Evolutionary conservation across 2,888 invertebrate species (phyloP), one percentile per base, ranked within the genome.

Genomic region (Drosophila austrosaltans): DNA sequence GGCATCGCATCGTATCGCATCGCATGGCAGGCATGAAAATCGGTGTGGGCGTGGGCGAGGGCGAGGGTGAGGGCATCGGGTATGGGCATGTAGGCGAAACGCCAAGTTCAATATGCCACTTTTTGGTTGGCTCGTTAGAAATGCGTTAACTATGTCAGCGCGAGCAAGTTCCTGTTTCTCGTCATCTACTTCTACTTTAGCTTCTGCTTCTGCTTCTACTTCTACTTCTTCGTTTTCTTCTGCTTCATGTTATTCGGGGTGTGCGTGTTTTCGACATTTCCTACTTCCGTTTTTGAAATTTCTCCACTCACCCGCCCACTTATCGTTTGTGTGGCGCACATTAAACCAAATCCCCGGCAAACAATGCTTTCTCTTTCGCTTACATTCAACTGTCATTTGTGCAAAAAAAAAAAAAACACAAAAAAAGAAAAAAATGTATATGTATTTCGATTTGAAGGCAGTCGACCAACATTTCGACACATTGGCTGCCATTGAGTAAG

Each of bases 391-490:
- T 36, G 48, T 70, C 56, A 32, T 42, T 20, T 54, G 30, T 8
- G 20, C 30, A 22, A 20, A 59, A 42, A 39, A 59, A 59, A 25
- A 32, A 36, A n/a, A 28, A 8, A 25, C 6, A 28, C 53, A 58
- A 42, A 48, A 25, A 22, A 48, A 48, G 12, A 25, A 8, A 7
- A 6, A 25, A 12, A 48, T 4, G 72, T 77, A 80, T 80, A 66
- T 78, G 78, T 77, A 67, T 78, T 79, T 76, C 82, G 79, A 79
- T 78, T 78, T 70, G 75, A 73, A 20, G 73, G 66, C 64, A 42
- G 30, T 10, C 60, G 70, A 69, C 72, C 71, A 81, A 73, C 79
- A 84, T 79, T 81, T 82, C 76, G 81, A 81, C 82, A 82, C 84
- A 78, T 81, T 79, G 82, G 67, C 73, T 72, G 72, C 53, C 40